These are phyloP conservation scores for Habrosyne pyritoides DNA, from an alignment of 2,888 invertebrate genomes.

Conservation along the genomic window DNA sequence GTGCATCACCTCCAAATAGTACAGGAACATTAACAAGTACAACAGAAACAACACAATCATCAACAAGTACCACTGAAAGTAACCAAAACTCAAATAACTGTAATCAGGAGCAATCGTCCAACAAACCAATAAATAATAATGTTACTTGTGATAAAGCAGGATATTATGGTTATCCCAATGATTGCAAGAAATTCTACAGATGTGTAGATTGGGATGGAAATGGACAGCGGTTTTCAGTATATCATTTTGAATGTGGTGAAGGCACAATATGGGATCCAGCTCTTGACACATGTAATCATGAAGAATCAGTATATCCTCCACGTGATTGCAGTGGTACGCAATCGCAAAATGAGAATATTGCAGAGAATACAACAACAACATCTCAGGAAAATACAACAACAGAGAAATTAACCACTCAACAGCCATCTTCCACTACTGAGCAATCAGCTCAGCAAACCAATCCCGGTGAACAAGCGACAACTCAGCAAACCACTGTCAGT, in stretches of 20 bases:
- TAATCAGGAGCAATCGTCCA: conserved; percentile 48
- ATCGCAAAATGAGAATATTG: conserved; percentile 49
- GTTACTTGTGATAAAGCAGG: conserved; percentile 83
- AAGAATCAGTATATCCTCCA: conserved; percentile 85
- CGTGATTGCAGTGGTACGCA: conserved; percentile 67
- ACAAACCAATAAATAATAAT: conserved; percentile 51
- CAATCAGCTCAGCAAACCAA: conserved; percentile 26
- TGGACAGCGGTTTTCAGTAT: conserved; percentile 83
- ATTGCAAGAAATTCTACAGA: conserved; percentile 87
- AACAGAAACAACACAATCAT: conserved; percentile 22
- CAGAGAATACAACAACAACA: conserved; percentile 25
- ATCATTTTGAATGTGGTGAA: conserved; percentile 86
- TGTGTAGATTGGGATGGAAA: conserved; percentile 85
- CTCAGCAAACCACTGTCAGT: conserved; percentile 27
- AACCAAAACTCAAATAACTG: conserved; percentile 45
- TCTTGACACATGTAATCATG: conserved; percentile 86
- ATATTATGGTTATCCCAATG: conserved; percentile 83
- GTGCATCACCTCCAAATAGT: conserved; percentile 27
- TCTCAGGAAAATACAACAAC: conserved; percentile 32
- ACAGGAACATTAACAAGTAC: conserved; percentile 24
- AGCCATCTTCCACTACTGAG: conserved; percentile 27
- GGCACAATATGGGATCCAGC: conserved; percentile 89
- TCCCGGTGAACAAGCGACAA: conserved; percentile 35
- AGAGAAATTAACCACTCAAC: conserved; percentile 19
- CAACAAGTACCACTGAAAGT: conserved; percentile 42